A percentile compares a stretch with the other conserved stretches of the same genome.
Conservation (phyloP, 2,888 invertebrate genomes). For the Troilus luridus region DNA sequence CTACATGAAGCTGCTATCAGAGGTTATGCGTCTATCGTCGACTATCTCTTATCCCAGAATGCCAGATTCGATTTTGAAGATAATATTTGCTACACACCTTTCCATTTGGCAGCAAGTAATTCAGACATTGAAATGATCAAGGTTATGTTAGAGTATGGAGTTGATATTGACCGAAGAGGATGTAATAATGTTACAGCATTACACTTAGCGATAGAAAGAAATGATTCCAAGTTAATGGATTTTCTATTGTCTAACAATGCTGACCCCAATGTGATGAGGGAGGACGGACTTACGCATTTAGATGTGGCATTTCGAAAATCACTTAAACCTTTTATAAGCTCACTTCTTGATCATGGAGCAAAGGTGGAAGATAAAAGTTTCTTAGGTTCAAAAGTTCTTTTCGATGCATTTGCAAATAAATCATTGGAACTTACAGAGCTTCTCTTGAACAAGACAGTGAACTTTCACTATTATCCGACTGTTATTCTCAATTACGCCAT, state of each 20-base stretch:
- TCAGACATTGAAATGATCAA: background rate
- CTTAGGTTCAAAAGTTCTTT: background rate
- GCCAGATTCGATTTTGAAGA: background rate
- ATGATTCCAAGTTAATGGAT: background rate
- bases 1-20: background rate
- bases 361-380: background rate
- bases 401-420: background rate
- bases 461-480: background rate
- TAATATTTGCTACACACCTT: background rate
- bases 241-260: background rate
- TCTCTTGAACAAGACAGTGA: background rate
- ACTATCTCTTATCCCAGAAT: background rate
- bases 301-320: background rate
- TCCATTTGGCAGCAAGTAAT: background rate
- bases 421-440: background rate
- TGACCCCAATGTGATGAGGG: conserved; percentile 13
- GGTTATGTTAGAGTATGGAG: background rate
- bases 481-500: background rate
- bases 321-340: background rate
- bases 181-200: background rate
- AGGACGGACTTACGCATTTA: background rate
- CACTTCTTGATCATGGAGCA: background rate
- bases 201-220: background rate
- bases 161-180: background rate
- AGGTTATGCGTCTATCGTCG: background rate